phyloP scores from a whole-genome alignment of 2,113 vertebrate species.

The Laticauda colubrina region DNA sequence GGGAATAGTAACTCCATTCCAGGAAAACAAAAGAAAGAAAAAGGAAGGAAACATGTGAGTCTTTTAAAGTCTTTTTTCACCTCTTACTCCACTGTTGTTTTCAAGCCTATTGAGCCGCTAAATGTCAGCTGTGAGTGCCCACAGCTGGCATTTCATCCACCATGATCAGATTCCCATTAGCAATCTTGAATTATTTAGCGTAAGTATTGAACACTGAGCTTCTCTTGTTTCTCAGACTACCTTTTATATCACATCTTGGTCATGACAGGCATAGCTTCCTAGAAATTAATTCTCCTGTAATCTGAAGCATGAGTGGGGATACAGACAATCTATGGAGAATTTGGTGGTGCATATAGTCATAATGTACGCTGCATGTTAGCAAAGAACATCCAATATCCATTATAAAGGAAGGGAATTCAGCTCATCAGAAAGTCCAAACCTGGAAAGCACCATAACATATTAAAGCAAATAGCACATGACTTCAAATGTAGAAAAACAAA shows the following conservation, averaged over 20 bases:
- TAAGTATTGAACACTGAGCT: conserved; percentile 48
- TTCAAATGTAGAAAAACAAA: neutral
- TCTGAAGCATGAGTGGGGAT: neutral
- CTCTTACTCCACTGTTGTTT: conserved; percentile 56
- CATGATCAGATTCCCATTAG: conserved; percentile 72
- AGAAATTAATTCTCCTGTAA: conserved; percentile 32
- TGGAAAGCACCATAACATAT: neutral
- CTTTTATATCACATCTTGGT: conserved; percentile 6
- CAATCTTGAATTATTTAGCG: conserved; percentile 76
- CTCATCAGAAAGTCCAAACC: neutral
- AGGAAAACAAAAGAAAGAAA: conserved; percentile 35
- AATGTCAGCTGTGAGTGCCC: conserved; percentile 41
- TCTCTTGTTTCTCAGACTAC: conserved; percentile 37
- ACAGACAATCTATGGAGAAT: neutral
- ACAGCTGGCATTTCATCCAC: neutral
- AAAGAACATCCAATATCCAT: neutral
- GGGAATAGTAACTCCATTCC: conserved; percentile 48
- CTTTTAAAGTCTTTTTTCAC: conserved; percentile 63
- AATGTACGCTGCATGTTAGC: neutral
- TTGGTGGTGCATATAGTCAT: neutral
- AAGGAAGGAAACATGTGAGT: conserved; percentile 24
- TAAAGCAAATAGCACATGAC: neutral
- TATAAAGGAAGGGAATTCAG: neutral
- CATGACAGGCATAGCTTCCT: neutral
- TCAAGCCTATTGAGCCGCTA: conserved; percentile 53